These are phyloP conservation scores for fruit fly (Drosophila melanogaster) DNA, from an alignment of 1,140 invertebrate species.

Conservation along the genomic window DNA sequence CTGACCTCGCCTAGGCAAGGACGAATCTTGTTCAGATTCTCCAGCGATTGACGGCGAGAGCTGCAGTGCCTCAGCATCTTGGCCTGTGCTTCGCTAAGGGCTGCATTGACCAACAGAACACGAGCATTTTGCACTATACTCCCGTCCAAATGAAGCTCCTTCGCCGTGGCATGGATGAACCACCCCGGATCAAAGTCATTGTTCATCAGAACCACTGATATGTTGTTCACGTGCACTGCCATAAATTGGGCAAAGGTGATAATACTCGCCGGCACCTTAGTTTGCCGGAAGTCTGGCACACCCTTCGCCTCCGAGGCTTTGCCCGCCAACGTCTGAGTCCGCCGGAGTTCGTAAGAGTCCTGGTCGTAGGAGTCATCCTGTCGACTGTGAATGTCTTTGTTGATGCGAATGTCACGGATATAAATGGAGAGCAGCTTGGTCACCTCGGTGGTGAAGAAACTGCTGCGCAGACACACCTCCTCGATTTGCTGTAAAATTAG, in stretches of 20 bases:
- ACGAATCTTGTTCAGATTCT: constrained; percentile 81
- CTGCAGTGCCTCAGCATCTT: constrained; percentile 85
- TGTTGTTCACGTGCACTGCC: constrained; percentile 93
- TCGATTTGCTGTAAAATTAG: constrained; percentile 90
- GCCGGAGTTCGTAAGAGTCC: constrained; percentile 62
- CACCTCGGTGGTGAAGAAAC: constrained; percentile 94
- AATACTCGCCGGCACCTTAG: constrained; percentile 91
- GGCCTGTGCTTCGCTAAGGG: constrained; percentile 86
- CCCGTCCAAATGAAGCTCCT: constrained; percentile 91
- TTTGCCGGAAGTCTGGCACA: constrained; percentile 89
- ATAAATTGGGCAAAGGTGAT: constrained; percentile 94
- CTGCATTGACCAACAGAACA: constrained; percentile 89
- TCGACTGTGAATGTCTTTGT: constrained; percentile 89
- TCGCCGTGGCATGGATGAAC: constrained; percentile 90
- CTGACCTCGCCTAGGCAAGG: constrained; percentile 89
- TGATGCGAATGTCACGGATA: constrained; percentile 92
- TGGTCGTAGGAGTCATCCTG: constrained; percentile 49
- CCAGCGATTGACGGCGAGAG: constrained; percentile 69
- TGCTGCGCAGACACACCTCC: constrained; percentile 93
- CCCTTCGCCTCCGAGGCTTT: constrained; percentile 58
- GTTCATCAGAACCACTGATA: constrained; percentile 90
- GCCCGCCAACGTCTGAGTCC: constrained; percentile 55
- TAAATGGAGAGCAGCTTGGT: constrained; percentile 94
- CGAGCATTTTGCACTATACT: constrained; percentile 90
- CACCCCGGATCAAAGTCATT: constrained; percentile 88